Evolutionary conservation across 2,797 vertebrate species (phyloP).

Genomic region (Neopelma chrysocephalum): DNA sequence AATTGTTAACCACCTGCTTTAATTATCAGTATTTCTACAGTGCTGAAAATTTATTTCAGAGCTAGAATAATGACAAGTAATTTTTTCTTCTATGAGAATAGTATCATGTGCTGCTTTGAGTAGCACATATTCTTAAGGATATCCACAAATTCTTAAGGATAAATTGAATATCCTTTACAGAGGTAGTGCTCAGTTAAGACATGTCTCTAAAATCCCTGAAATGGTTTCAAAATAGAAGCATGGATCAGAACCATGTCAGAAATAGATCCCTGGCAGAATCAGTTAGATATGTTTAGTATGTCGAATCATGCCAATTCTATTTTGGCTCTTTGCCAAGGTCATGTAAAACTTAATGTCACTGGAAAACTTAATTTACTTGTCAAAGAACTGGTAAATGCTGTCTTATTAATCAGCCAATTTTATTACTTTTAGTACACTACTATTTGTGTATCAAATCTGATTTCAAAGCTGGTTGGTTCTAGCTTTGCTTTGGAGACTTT

Average conservation of each 20-base stretch:
- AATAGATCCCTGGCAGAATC: slow-evolving; percentile 10
- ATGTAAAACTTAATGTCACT: neutral
- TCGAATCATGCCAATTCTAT: neutral
- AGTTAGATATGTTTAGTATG: neutral
- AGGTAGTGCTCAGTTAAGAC: neutral
- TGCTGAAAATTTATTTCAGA: neutral
- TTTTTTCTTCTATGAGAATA: neutral
- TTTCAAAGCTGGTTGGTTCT: neutral
- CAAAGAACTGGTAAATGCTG: neutral
- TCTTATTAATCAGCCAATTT: neutral
- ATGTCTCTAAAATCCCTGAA: slow-evolving; percentile 8
- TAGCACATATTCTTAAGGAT: neutral
- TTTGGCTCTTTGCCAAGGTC: neutral
- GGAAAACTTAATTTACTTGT: neutral
- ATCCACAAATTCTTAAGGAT: neutral
- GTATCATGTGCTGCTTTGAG: neutral
- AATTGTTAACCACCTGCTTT: neutral
- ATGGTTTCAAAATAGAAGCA: slow-evolving; percentile 32
- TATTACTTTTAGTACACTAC: neutral
- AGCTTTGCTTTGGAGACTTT: neutral
- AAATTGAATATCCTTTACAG: neutral
- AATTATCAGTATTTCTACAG: neutral
- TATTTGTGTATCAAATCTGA: neutral
- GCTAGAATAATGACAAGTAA: neutral
- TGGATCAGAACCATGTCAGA: slow-evolving; percentile 18